Conservation (phyloP, 2,888 invertebrate genomes). For the Sepioteuthis lessoniana region DNA sequence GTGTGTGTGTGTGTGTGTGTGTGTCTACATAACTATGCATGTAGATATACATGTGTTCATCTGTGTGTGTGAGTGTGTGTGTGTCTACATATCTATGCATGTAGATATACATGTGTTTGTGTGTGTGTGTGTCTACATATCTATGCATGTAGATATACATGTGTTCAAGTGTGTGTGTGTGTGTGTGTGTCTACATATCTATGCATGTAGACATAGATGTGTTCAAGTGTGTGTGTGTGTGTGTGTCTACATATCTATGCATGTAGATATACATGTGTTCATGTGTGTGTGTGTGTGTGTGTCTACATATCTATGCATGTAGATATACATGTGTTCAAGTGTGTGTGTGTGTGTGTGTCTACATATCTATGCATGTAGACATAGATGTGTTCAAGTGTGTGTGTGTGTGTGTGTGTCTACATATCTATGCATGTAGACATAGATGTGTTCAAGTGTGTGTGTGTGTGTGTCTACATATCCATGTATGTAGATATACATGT, state of each 20-base stretch:
- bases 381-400: too few relatives aligned
- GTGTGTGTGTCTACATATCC: neutral
- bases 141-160: neutral
- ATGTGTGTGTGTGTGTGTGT: too few relatives aligned
- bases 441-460: too few relatives aligned
- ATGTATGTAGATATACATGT: neutral
- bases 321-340: too few relatives aligned
- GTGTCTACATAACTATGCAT: neutral
- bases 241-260: neutral
- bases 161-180: neutral
- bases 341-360: too few relatives aligned
- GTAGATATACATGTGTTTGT: neutral
- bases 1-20: neutral
- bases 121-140: neutral
- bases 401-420: too few relatives aligned
- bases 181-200: too few relatives aligned
- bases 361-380: too few relatives aligned
- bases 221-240: neutral
- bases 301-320: too few relatives aligned
- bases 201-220: too few relatives aligned
- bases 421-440: too few relatives aligned
- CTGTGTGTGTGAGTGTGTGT: neutral
- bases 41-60: neutral
- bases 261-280: too few relatives aligned
- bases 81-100: neutral